Conservation (phyloP, 2,797 vertebrate genomes). For the Xenentodon cancila region DNA sequence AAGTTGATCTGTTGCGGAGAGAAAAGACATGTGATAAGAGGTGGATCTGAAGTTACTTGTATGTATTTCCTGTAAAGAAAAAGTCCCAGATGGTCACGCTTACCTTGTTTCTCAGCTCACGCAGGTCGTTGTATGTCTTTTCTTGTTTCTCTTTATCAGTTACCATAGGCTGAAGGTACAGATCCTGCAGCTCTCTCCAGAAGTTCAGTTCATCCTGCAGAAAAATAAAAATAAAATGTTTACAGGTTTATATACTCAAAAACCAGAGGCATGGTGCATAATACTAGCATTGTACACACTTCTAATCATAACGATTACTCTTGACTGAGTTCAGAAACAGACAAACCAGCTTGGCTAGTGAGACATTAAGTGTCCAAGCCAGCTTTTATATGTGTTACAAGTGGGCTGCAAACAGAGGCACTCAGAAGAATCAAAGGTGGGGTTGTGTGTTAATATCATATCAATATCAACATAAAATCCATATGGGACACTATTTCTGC, state of each 20-base stretch:
- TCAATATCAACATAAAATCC: too few species aligned
- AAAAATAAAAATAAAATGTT: background rate
- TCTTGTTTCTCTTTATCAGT: slow-evolving; percentile 66
- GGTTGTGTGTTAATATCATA: too few species aligned
- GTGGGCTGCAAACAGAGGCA: too few species aligned
- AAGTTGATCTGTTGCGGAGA: slow-evolving; percentile 66
- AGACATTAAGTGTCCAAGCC: too few species aligned
- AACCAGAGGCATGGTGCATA: background rate
- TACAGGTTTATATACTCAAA: background rate
- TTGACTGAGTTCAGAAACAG: background rate
- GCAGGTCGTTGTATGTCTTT: slow-evolving; percentile 52
- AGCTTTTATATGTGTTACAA: too few species aligned
- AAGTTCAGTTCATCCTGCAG: slow-evolving; percentile 68
- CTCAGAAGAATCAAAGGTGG: too few species aligned
- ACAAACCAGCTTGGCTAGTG: too few species aligned
- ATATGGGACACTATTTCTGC: too few species aligned
- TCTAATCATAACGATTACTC: background rate
- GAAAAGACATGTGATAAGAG: background rate
- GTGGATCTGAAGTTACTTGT: background rate
- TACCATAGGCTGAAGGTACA: slow-evolving; percentile 71
- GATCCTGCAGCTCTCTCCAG: slow-evolving; percentile 57
- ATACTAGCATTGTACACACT: background rate
- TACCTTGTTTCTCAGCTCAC: slow-evolving; percentile 75
- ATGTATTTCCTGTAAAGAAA: background rate
- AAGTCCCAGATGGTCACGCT: accelerated